Evolutionary conservation across 2,888 invertebrate genomes (phyloP), one percentile per base, ranked within the genome.

Genomic region (Epicampocera succincta): DNA sequence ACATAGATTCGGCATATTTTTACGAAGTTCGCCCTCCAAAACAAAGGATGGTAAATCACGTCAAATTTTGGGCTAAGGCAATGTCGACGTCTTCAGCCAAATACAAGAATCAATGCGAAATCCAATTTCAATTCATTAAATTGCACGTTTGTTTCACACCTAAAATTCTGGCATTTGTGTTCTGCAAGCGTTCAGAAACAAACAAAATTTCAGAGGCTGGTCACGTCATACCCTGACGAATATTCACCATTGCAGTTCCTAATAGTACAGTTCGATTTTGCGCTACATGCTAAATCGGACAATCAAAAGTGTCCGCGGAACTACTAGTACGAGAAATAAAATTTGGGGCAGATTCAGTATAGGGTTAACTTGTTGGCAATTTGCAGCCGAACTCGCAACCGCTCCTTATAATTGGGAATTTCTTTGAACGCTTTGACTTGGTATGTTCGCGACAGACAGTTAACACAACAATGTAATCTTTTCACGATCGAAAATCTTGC

Each of bases 191-290:
- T 56, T 56, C 56, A 56, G 33, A 33, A 33, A 56, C 38, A 17
- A 56, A 56, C 15, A 15, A 56, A n/a, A 2, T 29, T 54, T 56
- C 19, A 3, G 61, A 61, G 29, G 46, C 61, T 4, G 60, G 60
- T 11, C 44, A 60, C 44, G 60, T 60, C 33, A 9, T 33, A 33
- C 33, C 56, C 33, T 38, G 56, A 48, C 17, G 1, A 21, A 50
- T 19, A 11, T 58, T 40, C 38, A 58, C 58, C 40, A 40, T 58
- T 33, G 54, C 50, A 19, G 21, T 58, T 19, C 38, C 38, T 19
- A 56, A 29, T 11, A 56, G 13, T 11, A 56, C 33, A 3, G 54
- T 56, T 33, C 33, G n/a, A 33, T 33, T 33, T 17, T 56, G 29
- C 4, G 54, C 6, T 3, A 12, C 3, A 21, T 50, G 21, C 21